Conservation (phyloP, 2,888 invertebrate species). For the Salticus scenicus region DNA sequence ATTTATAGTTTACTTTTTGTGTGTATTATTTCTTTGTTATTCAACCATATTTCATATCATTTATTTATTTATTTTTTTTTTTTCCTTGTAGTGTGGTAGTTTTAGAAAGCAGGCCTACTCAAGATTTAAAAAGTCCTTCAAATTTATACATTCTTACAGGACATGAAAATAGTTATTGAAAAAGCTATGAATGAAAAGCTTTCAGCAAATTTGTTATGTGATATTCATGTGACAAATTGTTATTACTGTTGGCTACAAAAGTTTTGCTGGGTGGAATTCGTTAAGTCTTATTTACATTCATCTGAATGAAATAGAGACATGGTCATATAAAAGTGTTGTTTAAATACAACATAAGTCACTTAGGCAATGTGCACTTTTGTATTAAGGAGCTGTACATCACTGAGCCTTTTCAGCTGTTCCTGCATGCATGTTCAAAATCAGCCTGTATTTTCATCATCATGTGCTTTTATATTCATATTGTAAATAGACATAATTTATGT, state of each 20-base stretch:
- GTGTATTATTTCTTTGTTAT: too few species aligned
- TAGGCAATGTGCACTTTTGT: slow-evolving; percentile 29
- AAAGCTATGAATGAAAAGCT: too few species aligned
- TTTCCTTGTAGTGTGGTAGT: slow-evolving; percentile 86
- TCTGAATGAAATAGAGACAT: background rate
- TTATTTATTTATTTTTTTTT: too few species aligned
- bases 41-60: too few species aligned
- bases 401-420: slow-evolving; percentile 38
- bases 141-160: slow-evolving; percentile 97
- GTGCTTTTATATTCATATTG: slow-evolving; percentile 18
- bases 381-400: slow-evolving; percentile 15
- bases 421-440: slow-evolving; percentile 28
- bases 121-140: slow-evolving; percentile 79
- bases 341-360: background rate
- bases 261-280: slow-evolving; percentile 20
- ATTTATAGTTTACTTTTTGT: too few species aligned
- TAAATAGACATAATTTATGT: slow-evolving; percentile 16
- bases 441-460: slow-evolving; percentile 3
- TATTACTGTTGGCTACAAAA: slow-evolving; percentile 14
- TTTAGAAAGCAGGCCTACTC: slow-evolving; percentile 90
- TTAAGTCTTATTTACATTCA: background rate
- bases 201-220: slow-evolving; percentile 42
- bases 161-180: slow-evolving; percentile 93
- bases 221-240: slow-evolving; percentile 41
- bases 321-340: background rate